Evolutionary conservation across 2,888 invertebrate genomes (phyloP).

Genomic region (Drosophila mayaguana): DNA sequence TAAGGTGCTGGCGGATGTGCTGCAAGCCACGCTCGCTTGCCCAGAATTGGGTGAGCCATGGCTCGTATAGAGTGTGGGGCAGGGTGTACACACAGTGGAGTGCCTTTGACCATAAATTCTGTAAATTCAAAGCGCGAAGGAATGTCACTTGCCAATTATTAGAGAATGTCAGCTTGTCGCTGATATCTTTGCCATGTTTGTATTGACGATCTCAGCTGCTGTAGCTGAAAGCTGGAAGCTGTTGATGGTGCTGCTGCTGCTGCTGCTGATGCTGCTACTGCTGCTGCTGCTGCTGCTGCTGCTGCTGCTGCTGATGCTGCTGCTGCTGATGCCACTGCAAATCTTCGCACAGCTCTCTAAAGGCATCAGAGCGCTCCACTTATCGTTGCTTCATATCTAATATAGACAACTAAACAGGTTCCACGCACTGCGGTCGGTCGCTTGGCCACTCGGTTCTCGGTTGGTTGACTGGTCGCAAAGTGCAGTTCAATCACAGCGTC

Average conservation of each 20-base stretch:
- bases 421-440: constrained; percentile 63
- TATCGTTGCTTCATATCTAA: constrained; percentile 79
- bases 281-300: constrained; percentile 41
- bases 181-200: constrained; percentile 80
- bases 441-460: constrained; percentile 22
- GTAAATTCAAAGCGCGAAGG: constrained; percentile 79
- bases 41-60: constrained; percentile 50
- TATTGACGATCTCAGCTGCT: constrained; percentile 72
- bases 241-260: constrained; percentile 19
- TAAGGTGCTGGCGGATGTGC: constrained; percentile 51
- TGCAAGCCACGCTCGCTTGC: constrained; percentile 35
- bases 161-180: constrained; percentile 78
- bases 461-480: constrained; percentile 47
- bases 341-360: constrained; percentile 47
- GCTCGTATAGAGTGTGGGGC: constrained; percentile 2
- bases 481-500: constrained; percentile 75
- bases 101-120: constrained; percentile 78
- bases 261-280: constrained; percentile 32
- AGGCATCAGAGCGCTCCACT: constrained; percentile 70
- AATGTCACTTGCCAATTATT: constrained; percentile 80
- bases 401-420: constrained; percentile 78
- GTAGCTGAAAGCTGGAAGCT: constrained; percentile 25
- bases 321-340: constrained; percentile 45
- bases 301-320: constrained; percentile 31
- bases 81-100: constrained; percentile 37